phyloP scores from a whole-genome alignment of 2,888 invertebrate species.

The Nyleta sp. region DNA sequence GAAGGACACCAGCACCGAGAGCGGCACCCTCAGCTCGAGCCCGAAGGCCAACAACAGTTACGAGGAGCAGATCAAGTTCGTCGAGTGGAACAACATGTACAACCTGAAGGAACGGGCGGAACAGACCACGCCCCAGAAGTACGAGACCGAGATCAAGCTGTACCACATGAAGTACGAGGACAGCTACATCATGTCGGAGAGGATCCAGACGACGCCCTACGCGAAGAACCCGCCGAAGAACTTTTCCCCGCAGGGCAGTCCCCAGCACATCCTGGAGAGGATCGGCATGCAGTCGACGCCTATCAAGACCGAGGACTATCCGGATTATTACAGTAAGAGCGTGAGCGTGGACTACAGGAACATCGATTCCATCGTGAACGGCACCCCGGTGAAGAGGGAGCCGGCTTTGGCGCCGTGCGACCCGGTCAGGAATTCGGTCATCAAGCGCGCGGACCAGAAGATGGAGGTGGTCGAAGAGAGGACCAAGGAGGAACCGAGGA shows the following conservation, averaged over 20 bases:
- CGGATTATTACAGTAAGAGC: slow-evolving; percentile 62
- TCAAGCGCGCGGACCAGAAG: slow-evolving; percentile 78
- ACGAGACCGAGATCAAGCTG: slow-evolving; percentile 65
- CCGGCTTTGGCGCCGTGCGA: slow-evolving; percentile 65
- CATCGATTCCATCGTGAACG: slow-evolving; percentile 80
- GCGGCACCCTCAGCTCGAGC: slow-evolving; percentile 73
- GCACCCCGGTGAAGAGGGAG: slow-evolving; percentile 76
- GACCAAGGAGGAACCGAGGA: background rate
- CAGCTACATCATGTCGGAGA: slow-evolving; percentile 75
- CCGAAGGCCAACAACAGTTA: slow-evolving; percentile 77
- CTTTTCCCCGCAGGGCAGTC: slow-evolving; percentile 72
- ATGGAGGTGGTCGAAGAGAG: slow-evolving; percentile 74
- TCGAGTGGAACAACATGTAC: slow-evolving; percentile 81
- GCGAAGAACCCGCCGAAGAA: slow-evolving; percentile 39
- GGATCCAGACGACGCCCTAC: slow-evolving; percentile 67
- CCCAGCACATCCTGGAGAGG: slow-evolving; percentile 71
- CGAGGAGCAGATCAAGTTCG: slow-evolving; percentile 79
- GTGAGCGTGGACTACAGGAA: slow-evolving; percentile 79
- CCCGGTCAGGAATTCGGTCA: slow-evolving; percentile 78
- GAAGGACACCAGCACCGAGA: slow-evolving; percentile 80
- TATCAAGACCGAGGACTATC: slow-evolving; percentile 76
- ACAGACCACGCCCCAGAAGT: slow-evolving; percentile 71
- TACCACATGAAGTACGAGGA: slow-evolving; percentile 74
- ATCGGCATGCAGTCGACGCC: slow-evolving; percentile 80
- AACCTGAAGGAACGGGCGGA: slow-evolving; percentile 73